Conservation (phyloP, 1,140 invertebrate species). For the Apis dorsata region DNA sequence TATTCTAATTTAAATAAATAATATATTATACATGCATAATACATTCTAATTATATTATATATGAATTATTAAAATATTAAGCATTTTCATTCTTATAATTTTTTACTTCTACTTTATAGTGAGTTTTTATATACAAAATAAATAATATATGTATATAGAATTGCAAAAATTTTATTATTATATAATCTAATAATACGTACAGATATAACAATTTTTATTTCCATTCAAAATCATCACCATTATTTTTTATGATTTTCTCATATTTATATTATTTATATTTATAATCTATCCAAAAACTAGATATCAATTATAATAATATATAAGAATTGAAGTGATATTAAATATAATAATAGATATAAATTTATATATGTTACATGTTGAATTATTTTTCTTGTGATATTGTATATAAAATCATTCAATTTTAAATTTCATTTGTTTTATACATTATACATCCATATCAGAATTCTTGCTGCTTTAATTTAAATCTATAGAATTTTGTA, state of each 20-base stretch:
- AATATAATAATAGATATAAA: background rate
- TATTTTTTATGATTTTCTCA: background rate
- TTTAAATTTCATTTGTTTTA: background rate
- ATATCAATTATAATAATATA: background rate
- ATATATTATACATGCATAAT: too few species aligned
- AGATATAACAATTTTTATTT: background rate
- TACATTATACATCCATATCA: too few species aligned
- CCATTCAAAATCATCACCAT: background rate
- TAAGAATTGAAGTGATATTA: background rate
- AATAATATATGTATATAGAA: background rate
- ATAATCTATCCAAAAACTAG: background rate
- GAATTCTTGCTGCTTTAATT: too few species aligned
- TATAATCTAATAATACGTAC: background rate
- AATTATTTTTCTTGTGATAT: background rate
- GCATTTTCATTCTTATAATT: background rate
- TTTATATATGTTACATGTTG: background rate
- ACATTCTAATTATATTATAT: too few species aligned
- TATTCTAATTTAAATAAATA: too few species aligned
- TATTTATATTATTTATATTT: too few species aligned
- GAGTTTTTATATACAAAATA: background rate
- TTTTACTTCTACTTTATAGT: background rate
- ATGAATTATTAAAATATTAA: too few species aligned
- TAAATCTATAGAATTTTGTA: too few species aligned
- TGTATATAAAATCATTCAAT: background rate
- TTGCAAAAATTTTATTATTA: background rate